Evolutionary conservation across 2,797 vertebrate genomes (phyloP).

Genomic region (Micrastur ruficollis): DNA sequence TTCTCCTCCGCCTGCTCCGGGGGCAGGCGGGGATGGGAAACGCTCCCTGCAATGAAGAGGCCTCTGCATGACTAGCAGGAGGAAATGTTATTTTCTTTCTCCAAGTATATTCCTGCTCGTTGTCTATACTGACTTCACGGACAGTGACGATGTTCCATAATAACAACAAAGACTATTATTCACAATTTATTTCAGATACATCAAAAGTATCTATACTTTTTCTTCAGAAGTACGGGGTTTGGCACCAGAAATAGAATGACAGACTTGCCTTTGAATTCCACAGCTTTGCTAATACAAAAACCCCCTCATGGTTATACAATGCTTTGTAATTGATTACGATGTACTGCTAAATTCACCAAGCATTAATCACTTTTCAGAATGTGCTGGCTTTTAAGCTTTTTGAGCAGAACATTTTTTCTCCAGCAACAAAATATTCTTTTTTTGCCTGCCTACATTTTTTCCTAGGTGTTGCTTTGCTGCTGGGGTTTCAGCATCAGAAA

Average conservation of each 20-base stretch:
- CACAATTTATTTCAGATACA: background rate
- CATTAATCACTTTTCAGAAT: constrained; percentile 20
- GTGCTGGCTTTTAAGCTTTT: background rate
- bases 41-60: background rate
- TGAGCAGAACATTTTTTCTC: background rate
- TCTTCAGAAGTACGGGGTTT: background rate
- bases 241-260: background rate
- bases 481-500: constrained; percentile 39
- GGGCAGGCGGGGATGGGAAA: background rate
- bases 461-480: constrained; percentile 27
- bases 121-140: background rate
- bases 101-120: background rate
- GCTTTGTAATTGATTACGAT: background rate
- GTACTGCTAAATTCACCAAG: background rate
- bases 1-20: background rate
- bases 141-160: background rate
- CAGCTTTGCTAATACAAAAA: background rate
- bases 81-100: background rate
- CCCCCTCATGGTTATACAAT: background rate
- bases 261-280: background rate
- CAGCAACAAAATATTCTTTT: background rate
- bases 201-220: background rate
- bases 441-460: background rate
- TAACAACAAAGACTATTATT: background rate
- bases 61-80: background rate